Evolutionary conservation across 2,113 vertebrate genomes (phyloP).

Genomic region (Sminthopsis crassicaudata): DNA sequence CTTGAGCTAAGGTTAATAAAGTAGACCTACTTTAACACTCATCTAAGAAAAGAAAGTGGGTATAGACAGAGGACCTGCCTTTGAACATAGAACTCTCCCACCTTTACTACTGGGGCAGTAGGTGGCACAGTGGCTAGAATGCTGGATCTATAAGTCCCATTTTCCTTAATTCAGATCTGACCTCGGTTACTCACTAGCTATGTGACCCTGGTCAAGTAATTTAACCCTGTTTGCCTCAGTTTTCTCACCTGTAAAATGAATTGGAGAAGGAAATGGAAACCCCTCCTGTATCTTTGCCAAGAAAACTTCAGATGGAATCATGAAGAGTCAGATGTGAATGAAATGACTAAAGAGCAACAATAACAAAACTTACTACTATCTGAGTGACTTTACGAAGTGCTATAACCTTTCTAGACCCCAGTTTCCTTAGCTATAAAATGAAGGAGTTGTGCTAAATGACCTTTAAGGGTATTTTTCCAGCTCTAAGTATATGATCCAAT

Average conservation of each 20-base stretch:
- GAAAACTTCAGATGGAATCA: background rate
- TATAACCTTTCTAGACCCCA: background rate
- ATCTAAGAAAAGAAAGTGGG: background rate
- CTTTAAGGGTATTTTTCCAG: background rate
- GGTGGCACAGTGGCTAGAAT: too few species aligned
- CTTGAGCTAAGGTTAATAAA: background rate
- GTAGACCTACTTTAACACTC: background rate
- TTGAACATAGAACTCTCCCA: background rate
- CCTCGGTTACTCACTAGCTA: background rate
- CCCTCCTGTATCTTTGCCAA: background rate
- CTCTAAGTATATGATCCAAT: background rate
- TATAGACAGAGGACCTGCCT: background rate
- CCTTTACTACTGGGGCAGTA: background rate
- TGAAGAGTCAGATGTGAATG: background rate
- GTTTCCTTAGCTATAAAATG: background rate
- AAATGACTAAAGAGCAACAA: background rate
- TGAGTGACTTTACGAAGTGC: background rate
- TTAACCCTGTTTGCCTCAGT: background rate
- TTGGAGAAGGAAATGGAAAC: background rate
- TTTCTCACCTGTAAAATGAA: background rate
- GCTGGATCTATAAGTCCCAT: background rate
- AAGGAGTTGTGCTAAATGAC: background rate
- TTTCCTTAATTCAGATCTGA: background rate
- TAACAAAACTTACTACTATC: background rate
- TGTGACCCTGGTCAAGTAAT: background rate